Conservation (phyloP, 2,888 invertebrate genomes). For the Himalopsyche anomala region DNA sequence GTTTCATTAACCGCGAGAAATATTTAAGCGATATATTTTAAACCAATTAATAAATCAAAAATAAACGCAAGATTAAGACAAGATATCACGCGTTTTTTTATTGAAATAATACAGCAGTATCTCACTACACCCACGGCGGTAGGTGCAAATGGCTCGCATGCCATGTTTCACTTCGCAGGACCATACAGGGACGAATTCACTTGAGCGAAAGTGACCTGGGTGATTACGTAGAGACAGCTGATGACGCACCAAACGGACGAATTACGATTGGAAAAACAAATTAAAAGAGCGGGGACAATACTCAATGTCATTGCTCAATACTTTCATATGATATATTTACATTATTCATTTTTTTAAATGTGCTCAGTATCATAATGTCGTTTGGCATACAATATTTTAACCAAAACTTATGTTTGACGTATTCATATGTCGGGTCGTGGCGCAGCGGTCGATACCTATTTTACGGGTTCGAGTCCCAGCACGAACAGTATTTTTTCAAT, state of each 20-base stretch:
- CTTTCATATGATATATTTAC: neutral
- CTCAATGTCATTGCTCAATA: neutral
- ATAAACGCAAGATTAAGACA: neutral
- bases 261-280: neutral
- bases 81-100: conserved; percentile 2
- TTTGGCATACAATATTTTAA: neutral
- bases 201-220: conserved; percentile 42
- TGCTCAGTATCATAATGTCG: neutral
- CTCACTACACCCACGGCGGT: conserved; percentile 20
- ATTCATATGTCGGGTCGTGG: no score
- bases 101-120: conserved; percentile 5
- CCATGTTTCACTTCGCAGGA: conserved; percentile 24
- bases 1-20: neutral
- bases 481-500: no score
- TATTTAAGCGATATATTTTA: conserved; percentile 16
- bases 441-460: no score
- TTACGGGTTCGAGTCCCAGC: no score
- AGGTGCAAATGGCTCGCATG: neutral
- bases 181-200: conserved; percentile 37
- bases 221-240: conserved; percentile 19
- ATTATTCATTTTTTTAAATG: neutral
- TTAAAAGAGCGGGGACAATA: neutral
- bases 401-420: no score
- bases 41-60: neutral
- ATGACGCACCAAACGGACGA: neutral